Evolutionary conservation across 1,140 invertebrate species (phyloP).

Genomic region (Tetramorium parvispinum): DNA sequence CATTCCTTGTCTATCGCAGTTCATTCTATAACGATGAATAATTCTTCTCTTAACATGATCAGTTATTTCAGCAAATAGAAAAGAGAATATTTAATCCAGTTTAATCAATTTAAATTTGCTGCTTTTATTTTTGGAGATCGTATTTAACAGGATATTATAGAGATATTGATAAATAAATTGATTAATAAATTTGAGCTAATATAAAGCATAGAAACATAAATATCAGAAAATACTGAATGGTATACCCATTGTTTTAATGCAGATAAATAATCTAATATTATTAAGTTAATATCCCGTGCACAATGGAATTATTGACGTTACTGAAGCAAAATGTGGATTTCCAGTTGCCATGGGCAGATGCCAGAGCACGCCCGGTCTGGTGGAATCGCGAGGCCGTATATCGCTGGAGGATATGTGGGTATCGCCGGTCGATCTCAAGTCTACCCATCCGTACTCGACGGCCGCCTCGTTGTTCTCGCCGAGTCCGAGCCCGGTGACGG

Average conservation of each 20-base stretch:
- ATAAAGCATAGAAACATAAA: not conserved
- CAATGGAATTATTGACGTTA: not conserved
- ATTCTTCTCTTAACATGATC: not conserved
- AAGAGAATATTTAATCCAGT: not conserved
- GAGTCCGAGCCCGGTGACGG: conserved; percentile 84
- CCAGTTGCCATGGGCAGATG: conserved; percentile 96
- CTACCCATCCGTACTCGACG: conserved; percentile 75
- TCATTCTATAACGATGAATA: not conserved
- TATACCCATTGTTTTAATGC: not conserved
- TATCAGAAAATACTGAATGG: not conserved
- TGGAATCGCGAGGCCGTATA: conserved; percentile 95
- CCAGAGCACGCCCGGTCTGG: conserved; percentile 97
- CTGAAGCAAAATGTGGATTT: conserved; percentile 53
- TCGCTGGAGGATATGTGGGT: conserved; percentile 96
- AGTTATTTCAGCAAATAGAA: not conserved
- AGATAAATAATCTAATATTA: not conserved
- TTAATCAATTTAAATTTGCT: not conserved
- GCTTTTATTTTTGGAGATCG: not conserved
- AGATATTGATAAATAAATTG: not conserved
- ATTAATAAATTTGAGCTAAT: not conserved
- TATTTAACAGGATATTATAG: not conserved
- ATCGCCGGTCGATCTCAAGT: conserved; percentile 86
- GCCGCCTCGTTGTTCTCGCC: conserved; percentile 84
- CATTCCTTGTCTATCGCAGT: not conserved
- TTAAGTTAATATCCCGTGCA: not conserved